These are phyloP conservation scores for Parnassius glacialis DNA, from an alignment of 2,888 invertebrate genomes.

Conservation along the genomic window DNA sequence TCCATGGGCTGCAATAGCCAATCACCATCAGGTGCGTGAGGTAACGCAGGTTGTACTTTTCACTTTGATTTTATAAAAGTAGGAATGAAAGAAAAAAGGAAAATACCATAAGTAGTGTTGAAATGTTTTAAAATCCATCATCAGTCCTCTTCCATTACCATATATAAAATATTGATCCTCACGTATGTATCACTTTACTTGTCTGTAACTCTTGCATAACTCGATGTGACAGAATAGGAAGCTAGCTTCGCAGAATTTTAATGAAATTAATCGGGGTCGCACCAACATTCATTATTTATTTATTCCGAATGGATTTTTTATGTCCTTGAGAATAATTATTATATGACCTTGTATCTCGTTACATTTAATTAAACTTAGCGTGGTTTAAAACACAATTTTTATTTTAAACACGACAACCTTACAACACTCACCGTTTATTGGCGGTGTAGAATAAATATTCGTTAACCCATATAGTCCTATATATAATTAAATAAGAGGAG, in stretches of 20 bases:
- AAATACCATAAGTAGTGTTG: not conserved
- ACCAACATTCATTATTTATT: slow-evolving; percentile 21
- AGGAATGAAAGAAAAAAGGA: too few species aligned
- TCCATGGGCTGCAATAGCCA: too few species aligned
- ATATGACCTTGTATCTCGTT: slow-evolving; percentile 21
- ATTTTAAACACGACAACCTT: too few species aligned
- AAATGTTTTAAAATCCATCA: slow-evolving; percentile 11
- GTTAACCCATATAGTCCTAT: too few species aligned
- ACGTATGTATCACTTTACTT: slow-evolving; percentile 19
- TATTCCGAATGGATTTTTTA: slow-evolving; percentile 24
- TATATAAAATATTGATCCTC: slow-evolving; percentile 24
- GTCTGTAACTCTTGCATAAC: slow-evolving; percentile 16
- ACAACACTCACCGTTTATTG: too few species aligned
- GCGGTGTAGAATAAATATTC: too few species aligned
- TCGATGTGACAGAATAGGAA: slow-evolving; percentile 25
- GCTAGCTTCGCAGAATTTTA: slow-evolving; percentile 23
- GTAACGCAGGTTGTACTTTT: too few species aligned
- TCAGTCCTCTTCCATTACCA: slow-evolving; percentile 13
- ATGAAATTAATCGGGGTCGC: slow-evolving; percentile 18
- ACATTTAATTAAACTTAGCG: too few species aligned
- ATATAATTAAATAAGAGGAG: too few species aligned
- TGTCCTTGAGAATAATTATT: slow-evolving; percentile 27
- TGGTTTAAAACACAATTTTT: too few species aligned
- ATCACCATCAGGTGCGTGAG: too few species aligned
- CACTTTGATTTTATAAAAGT: too few species aligned